Evolutionary conservation across 53 echinoderm and acorn worm genomes (phyloP).

Genomic region (Holothuria leucospilota): DNA sequence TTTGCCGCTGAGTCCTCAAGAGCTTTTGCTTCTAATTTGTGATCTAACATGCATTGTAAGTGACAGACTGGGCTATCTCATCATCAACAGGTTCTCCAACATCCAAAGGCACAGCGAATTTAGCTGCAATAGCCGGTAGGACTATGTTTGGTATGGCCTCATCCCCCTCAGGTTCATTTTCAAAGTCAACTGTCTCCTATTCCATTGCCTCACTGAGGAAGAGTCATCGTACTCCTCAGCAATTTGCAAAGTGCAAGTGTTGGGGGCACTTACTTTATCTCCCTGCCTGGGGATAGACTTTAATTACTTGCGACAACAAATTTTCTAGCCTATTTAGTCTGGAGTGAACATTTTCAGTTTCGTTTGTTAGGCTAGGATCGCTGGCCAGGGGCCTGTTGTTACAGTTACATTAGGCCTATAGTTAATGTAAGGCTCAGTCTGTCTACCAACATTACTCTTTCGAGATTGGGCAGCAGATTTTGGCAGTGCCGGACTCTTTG

Average conservation of each 20-base stretch:
- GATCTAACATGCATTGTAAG: slow-evolving; percentile 21
- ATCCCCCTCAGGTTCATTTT: not conserved
- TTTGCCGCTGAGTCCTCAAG: slow-evolving; percentile 27
- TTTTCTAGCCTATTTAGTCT: not conserved
- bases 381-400: not conserved
- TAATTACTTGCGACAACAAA: not conserved
- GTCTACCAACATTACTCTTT: not conserved
- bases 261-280: not conserved
- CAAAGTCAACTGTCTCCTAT: not conserved
- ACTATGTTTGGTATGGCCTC: not conserved
- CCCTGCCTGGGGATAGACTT: slow-evolving; percentile 15
- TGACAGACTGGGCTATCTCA: slow-evolving; percentile 5
- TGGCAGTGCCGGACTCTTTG: not conserved
- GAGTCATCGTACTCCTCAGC: not conserved
- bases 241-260: too few relatives aligned
- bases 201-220: not conserved
- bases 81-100: slow-evolving; percentile 31
- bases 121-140: slow-evolving; percentile 7
- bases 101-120: too few relatives aligned
- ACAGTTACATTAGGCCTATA: not conserved
- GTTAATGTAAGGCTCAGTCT: not conserved
- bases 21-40: slow-evolving; percentile 29
- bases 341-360: too few relatives aligned
- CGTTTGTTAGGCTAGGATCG: too few relatives aligned
- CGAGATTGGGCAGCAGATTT: not conserved